Evolutionary conservation across 2,113 vertebrate genomes (phyloP).

Genomic region (Anhinga rufa): DNA sequence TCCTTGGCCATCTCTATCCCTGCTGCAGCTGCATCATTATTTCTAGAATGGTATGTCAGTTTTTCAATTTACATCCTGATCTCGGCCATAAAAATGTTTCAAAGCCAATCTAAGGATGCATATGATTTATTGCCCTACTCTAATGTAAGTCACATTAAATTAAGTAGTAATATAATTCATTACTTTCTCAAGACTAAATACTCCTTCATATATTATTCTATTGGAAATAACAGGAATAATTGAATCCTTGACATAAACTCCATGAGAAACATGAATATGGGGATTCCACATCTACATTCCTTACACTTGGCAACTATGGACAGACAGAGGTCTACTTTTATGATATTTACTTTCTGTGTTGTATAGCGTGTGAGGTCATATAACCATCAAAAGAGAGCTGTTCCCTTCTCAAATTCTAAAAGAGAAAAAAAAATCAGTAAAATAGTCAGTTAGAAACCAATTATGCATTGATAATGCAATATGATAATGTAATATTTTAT

Average conservation of each 20-base stretch:
- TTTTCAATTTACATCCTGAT: constrained; percentile 51
- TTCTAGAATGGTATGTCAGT: constrained; percentile 22
- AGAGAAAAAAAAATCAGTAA: neutral
- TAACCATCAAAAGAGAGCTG: neutral
- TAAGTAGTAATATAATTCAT: constrained; percentile 36
- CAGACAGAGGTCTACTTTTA: neutral
- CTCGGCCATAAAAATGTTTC: constrained; percentile 39
- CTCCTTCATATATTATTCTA: neutral
- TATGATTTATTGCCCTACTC: constrained; percentile 26
- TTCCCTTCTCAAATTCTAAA: neutral
- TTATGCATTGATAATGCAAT: neutral
- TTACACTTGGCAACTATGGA: neutral
- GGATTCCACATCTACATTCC: neutral
- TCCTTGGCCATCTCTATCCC: neutral
- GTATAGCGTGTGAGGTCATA: neutral
- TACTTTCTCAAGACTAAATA: constrained; percentile 48
- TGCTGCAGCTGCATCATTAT: neutral
- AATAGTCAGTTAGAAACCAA: neutral
- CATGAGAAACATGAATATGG: neutral
- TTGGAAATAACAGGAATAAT: neutral
- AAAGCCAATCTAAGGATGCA: constrained; percentile 9
- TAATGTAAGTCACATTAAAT: constrained; percentile 33
- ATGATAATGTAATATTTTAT: neutral
- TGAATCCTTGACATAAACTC: neutral
- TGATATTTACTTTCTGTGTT: neutral